Evolutionary conservation across 2,888 invertebrate species (phyloP), one percentile per base, ranked within the genome.

Genomic region (Caenorhabditis wallacei): DNA sequence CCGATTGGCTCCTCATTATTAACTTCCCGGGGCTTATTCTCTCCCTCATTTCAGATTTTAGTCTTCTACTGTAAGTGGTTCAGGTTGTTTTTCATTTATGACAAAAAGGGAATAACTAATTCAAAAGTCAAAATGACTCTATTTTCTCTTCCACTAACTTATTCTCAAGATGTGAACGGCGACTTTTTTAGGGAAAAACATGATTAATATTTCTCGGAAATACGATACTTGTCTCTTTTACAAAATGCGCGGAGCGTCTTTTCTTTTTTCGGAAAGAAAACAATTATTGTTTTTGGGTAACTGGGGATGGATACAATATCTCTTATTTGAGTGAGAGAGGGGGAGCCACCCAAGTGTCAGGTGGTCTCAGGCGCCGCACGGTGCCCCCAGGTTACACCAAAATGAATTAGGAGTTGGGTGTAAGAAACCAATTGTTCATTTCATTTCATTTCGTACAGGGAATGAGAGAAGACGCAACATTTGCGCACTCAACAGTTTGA

Each of bases 171-270:
- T 69, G 61, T 69, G 72, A 72, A 69, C 68, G 53, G 53, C 48
- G 37, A 22, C 26, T 2, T 22, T 51, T 26, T 56, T 26, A 13
- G 40, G 16, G 7, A 53, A 81, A 81, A 81, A 81, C 81, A 81
- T 81, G 75, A 81, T 81, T 81, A 81, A 81, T 81, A 81, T 81
- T 81, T 81, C 81, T 69, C 71, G 57, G 81, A 76, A 81, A 81
- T 81, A 81, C 81, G 81, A 81, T 81, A 81, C 75, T 76, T 71
- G 68, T 80, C 57, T 74, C 59, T 75, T 70, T 26, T 64, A 43
- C 54, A 51, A 57, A 51, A 51, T 20, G 57, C 48, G 54, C 46
- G 46, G 16, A 48, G 18, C 43, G 56, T 43, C 43, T 10, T 35
- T 20, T 0, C n/a, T 20, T 43, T 56, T 48, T 48, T 48, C n/a